These are phyloP conservation scores for Phataginus tetradactyla DNA, from an alignment of 2,797 vertebrate species.

Conservation along the genomic window DNA sequence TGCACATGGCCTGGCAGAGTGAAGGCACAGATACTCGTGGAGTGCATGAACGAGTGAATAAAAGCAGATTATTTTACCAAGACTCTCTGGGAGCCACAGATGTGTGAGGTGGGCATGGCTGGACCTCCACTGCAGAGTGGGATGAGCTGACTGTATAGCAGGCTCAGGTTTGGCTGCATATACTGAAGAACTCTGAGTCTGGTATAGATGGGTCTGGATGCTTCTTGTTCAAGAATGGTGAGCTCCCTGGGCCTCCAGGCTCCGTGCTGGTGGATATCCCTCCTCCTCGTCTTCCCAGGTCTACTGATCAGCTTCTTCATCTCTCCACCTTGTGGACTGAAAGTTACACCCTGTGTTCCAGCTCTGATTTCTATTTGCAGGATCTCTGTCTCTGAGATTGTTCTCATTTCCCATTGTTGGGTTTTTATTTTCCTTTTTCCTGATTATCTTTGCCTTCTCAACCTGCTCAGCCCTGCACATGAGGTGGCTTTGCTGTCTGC, in stretches of 20 bases:
- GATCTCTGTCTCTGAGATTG: not conserved
- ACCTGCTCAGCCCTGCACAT: accelerated
- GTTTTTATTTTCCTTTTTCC: not conserved
- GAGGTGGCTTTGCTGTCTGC: not conserved
- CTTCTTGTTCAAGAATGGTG: not conserved
- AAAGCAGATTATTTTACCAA: not conserved
- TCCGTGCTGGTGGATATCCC: not conserved
- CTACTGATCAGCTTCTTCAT: not conserved
- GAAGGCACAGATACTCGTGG: not conserved
- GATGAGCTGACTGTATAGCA: accelerated
- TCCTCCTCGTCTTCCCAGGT: not conserved
- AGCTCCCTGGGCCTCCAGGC: not conserved
- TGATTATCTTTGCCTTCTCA: not conserved
- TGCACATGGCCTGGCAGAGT: not conserved
- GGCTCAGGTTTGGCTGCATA: accelerated
- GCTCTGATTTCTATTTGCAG: accelerated
- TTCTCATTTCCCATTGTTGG: not conserved
- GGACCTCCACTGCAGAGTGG: not conserved
- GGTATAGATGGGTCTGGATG: accelerated
- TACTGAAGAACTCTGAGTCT: accelerated
- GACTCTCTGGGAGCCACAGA: not conserved
- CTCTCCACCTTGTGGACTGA: not conserved
- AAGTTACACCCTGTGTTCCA: accelerated
- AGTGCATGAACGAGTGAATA: not conserved
- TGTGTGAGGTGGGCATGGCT: accelerated